Percentiles rank a stretch among this genome's conserved stretches.
Conservation (phyloP, 2,888 invertebrate species). For the Lasioglossum pauxillum region DNA sequence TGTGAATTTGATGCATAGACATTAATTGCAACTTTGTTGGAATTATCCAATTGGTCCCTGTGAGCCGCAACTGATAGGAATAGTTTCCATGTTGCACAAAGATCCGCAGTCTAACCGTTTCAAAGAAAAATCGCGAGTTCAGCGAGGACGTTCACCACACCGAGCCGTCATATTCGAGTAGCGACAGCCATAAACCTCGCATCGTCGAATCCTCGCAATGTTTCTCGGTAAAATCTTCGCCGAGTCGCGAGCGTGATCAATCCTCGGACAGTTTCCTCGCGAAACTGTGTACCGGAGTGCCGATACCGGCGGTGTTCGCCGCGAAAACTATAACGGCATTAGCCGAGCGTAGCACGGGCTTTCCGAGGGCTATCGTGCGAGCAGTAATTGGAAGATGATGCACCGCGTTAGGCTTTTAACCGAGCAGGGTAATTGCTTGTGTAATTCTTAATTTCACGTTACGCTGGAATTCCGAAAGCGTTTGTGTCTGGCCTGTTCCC, state of each 20-base stretch:
- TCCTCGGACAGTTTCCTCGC: conserved; percentile 29
- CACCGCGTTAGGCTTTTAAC: conserved; percentile 79
- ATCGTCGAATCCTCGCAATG: no score
- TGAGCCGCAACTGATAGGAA: neutral
- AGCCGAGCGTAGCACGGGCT: neutral
- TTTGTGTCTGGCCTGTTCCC: conserved; percentile 5
- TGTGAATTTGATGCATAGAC: no score
- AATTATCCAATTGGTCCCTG: no score
- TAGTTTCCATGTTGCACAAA: neutral
- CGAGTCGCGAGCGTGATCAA: conserved; percentile 25
- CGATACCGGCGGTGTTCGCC: neutral
- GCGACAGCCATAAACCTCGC: neutral
- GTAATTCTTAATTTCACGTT: conserved; percentile 83
- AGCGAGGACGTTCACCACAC: neutral
- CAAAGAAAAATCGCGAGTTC: neutral
- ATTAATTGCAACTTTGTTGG: no score
- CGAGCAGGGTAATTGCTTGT: conserved; percentile 81
- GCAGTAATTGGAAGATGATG: conserved; percentile 82
- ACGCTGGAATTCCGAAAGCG: conserved; percentile 79
- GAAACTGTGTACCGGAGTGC: conserved; percentile 8
- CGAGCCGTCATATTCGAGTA: neutral
- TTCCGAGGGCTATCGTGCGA: conserved; percentile 51
- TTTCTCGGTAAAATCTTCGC: neutral
- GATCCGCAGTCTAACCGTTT: neutral
- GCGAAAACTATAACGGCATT: conserved; percentile 41